Conservation (phyloP, 2,888 invertebrate species). For the Saturnia japonica region DNA sequence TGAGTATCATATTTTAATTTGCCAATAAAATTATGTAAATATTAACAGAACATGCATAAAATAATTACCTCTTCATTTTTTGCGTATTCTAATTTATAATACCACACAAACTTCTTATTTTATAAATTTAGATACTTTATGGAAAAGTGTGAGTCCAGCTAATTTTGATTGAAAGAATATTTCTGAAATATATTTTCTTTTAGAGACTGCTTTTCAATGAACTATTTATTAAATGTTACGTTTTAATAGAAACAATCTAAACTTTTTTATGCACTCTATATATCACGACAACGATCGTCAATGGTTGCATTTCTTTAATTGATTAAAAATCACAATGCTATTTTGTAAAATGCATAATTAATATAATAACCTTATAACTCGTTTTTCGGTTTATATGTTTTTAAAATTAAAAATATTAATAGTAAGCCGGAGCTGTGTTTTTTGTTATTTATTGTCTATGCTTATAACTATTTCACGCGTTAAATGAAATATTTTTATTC, state of each 20-base stretch:
- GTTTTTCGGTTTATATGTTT: background rate
- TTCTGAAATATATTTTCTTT: conserved; percentile 39
- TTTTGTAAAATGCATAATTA: background rate
- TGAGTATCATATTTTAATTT: too few relatives aligned
- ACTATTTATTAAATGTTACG: background rate
- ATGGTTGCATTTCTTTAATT: background rate
- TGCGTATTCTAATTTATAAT: background rate
- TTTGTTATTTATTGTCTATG: background rate
- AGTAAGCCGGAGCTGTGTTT: background rate
- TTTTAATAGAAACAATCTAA: too few relatives aligned
- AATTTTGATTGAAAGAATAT: conserved; percentile 20
- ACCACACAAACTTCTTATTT: background rate
- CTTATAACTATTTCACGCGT: background rate
- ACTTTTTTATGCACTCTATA: too few relatives aligned
- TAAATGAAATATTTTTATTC: conserved; percentile 21
- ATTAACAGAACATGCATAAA: background rate
- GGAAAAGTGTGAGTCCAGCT: background rate
- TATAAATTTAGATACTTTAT: background rate
- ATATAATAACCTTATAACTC: background rate
- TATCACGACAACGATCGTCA: background rate
- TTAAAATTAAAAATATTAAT: background rate
- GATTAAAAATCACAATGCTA: background rate
- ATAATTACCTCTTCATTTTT: background rate
- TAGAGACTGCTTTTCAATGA: background rate
- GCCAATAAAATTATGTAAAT: background rate